Percentiles rank a stretch among this genome's conserved stretches.
Evolutionary conservation across 2,113 vertebrate species (phyloP).

Genomic region (Gadus macrocephalus): DNA sequence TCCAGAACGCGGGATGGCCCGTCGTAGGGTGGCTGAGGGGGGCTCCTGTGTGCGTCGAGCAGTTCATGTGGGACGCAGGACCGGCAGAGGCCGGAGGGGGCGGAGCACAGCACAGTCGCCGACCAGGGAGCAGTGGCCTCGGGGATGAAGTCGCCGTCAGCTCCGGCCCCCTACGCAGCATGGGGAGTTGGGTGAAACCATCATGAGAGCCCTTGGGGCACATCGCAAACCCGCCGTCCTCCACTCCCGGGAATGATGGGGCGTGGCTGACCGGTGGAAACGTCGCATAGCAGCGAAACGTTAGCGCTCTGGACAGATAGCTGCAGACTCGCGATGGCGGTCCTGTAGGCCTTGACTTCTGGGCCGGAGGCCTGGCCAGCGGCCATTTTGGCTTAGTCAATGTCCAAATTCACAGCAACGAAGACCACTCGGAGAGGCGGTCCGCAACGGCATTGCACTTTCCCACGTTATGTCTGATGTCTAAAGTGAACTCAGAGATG

Average conservation of each 20-base stretch:
- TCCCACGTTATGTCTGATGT: not conserved
- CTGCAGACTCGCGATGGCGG: not conserved
- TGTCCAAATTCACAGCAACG: not conserved
- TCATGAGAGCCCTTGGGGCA: not conserved
- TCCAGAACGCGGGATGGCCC: too few species aligned
- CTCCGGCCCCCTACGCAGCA: too few species aligned
- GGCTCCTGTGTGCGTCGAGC: too few species aligned
- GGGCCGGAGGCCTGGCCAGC: not conserved
- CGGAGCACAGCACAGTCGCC: too few species aligned
- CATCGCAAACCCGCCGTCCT: not conserved
- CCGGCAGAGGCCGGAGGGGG: too few species aligned
- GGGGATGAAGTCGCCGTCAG: too few species aligned
- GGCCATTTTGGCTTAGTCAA: not conserved
- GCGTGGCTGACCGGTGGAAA: not conserved
- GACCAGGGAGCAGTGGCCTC: too few species aligned
- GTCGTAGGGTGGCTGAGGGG: too few species aligned
- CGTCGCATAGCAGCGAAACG: not conserved
- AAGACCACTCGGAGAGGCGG: not conserved
- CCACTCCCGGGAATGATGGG: too few species aligned
- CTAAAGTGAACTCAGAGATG: not conserved
- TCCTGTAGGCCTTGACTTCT: not conserved
- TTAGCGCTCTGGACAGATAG: not conserved
- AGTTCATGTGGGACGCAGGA: too few species aligned
- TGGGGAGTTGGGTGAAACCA: too few species aligned
- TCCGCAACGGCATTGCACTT: not conserved